Evolutionary conservation across 2,797 vertebrate genomes (phyloP), one percentile per base, ranked within the genome.

Genomic region (Otolemur crassicaudatus): DNA sequence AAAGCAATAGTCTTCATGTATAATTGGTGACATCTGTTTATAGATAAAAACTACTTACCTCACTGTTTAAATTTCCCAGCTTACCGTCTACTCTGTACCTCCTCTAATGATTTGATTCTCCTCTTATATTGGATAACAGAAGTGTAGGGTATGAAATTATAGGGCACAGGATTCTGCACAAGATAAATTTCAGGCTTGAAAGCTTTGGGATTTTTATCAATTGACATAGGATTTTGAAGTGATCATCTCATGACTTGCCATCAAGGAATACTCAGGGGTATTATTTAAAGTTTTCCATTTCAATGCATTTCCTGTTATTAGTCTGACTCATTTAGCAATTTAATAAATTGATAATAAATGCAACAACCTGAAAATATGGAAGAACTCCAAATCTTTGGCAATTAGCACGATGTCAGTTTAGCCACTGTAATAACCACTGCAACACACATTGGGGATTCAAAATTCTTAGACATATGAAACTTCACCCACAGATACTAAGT

Each of bases 201-300:
- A 90, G 22, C 79, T 87, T 94, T 65, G 61, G 29, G 67, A 84
- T 85, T 97, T 97, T 95, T 97, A 95, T 90, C 65, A 31, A n/a
- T 69, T 85, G 85, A 95, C 58, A 73, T 6, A 94, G 40, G 49
- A 81, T 73, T 93, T 92, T 95, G 65, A 95, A 87, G 40, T 70
- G 60, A 92, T 94, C n/a, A 12, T 83, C 91, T 37, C 82, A 94
- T 87, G 83, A 75, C 61, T 94, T 81, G n/a, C 43, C 63, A 85
- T 94, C 88, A 95, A 5, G 87, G 80, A 96, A 87, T 86, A 77
- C 97, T 96, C 96, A 53, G 31, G 58, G 34, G 91, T 53, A 72
- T 90, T 97, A 96, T 96, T 97, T 97, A 95, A 97, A 97, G 40
- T 94, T 97, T 97, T 88, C 77, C 37, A 56, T 83, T 86, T 95